Conservation (phyloP, 2,113 vertebrate species). For the Sclerurus mexicanus region DNA sequence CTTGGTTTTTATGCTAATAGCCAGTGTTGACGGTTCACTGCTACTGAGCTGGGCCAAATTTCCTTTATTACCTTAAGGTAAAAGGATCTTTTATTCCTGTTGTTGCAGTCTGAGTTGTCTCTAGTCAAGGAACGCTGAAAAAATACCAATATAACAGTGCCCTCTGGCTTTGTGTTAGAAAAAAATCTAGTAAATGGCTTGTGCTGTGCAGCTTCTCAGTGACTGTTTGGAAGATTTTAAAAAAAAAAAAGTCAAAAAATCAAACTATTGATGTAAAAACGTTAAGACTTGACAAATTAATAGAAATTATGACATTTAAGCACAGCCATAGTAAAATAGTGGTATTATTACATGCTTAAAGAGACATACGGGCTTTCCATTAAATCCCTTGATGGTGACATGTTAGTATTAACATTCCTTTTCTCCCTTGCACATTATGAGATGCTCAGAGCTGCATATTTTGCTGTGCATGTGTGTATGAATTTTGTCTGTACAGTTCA, state of each 20-base stretch:
- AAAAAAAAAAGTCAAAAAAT: not conserved
- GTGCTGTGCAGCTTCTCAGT: not conserved
- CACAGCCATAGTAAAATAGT: not conserved
- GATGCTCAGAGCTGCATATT: not conserved
- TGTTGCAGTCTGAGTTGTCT: not conserved
- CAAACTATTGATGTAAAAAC: not conserved
- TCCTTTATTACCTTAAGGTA: not conserved
- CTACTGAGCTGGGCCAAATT: not conserved
- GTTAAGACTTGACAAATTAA: not conserved
- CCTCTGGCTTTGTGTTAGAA: slow-evolving; percentile 44
- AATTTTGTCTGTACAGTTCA: not conserved
- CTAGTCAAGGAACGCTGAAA: not conserved
- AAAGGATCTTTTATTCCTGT: slow-evolving; percentile 10
- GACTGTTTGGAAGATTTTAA: not conserved
- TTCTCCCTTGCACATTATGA: not conserved
- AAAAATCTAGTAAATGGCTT: not conserved
- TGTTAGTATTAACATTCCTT: not conserved
- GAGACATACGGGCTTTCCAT: not conserved
- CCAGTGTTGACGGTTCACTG: not conserved
- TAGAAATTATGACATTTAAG: not conserved
- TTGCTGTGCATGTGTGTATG: not conserved
- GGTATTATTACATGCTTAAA: not conserved
- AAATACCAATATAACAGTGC: not conserved
- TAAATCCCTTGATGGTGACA: not conserved
- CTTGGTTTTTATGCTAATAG: not conserved